A percentile compares a stretch with the other conserved stretches of the same genome.
Conservation (phyloP, 1,140 invertebrate species). For the Cotesia glomerata region DNA sequence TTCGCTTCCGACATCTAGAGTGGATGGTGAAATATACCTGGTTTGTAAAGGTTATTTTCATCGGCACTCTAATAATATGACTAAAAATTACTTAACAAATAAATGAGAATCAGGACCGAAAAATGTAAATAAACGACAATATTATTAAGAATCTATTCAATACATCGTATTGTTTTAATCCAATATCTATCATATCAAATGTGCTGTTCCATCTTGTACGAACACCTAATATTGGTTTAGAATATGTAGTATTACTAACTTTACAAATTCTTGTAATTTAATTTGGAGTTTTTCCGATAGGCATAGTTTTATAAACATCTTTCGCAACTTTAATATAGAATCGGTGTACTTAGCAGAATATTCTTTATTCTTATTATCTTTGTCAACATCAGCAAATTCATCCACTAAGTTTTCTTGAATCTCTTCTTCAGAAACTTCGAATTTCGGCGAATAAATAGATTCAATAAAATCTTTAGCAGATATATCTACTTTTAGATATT, state of each 20-base stretch:
- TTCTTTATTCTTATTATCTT: neutral
- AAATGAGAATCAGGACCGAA: too few relatives aligned
- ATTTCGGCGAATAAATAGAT: neutral
- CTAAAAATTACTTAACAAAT: too few relatives aligned
- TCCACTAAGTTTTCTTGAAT: neutral
- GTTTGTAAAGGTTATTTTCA: too few relatives aligned
- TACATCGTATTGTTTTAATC: too few relatives aligned
- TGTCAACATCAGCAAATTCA: neutral
- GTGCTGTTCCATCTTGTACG: constrained; percentile 20
- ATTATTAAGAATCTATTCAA: too few relatives aligned
- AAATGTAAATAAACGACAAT: too few relatives aligned
- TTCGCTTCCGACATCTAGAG: too few relatives aligned
- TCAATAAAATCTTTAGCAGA: neutral
- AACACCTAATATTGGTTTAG: constrained; percentile 8
- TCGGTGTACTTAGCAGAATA: neutral
- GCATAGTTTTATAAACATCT: constrained; percentile 9
- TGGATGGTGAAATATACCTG: too few relatives aligned
- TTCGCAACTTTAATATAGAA: neutral
- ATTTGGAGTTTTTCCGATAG: constrained; percentile 14
- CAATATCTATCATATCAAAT: constrained; percentile 10
- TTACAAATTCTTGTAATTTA: constrained; percentile 12
- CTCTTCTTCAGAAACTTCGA: neutral
- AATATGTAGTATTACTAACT: constrained; percentile 8
- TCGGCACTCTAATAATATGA: too few relatives aligned
- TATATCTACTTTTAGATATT: constrained; percentile 11